These are phyloP conservation scores for Syrphus vitripennis DNA, from an alignment of 2,888 invertebrate genomes.

Conservation along the genomic window DNA sequence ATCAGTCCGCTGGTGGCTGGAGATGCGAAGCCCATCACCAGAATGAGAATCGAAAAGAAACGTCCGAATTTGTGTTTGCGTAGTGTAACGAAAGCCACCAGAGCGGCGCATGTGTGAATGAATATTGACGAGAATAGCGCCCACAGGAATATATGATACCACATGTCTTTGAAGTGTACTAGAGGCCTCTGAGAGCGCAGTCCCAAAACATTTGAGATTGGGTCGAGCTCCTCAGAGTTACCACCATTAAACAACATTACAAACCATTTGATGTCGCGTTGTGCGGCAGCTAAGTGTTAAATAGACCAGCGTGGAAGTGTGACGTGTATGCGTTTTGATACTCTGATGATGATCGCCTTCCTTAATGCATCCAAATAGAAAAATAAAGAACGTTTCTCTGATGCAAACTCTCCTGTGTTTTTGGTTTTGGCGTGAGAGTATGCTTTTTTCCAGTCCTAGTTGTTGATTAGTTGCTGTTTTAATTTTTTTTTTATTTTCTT, in stretches of 20 bases:
- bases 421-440: background rate
- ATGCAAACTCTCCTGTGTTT: background rate
- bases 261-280: conserved; percentile 66
- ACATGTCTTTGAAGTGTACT: conserved; percentile 93
- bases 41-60: conserved; percentile 93
- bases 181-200: conserved; percentile 85
- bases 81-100: conserved; percentile 94
- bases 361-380: background rate
- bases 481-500: background rate
- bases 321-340: conserved; percentile 10
- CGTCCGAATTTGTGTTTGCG: conserved; percentile 97
- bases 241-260: conserved; percentile 78
- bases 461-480: conserved; percentile 44
- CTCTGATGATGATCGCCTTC: background rate
- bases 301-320: conserved; percentile 42
- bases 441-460: conserved; percentile 7
- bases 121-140: conserved; percentile 96
- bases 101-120: conserved; percentile 94
- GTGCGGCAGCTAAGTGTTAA: conserved; percentile 1
- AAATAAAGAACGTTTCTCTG: background rate
- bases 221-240: conserved; percentile 84
- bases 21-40: conserved; percentile 94
- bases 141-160: conserved; percentile 98
- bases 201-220: conserved; percentile 87
- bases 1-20: conserved; percentile 94